Evolutionary conservation across 2,113 vertebrate species (phyloP).

Genomic region (Zapornia atra): DNA sequence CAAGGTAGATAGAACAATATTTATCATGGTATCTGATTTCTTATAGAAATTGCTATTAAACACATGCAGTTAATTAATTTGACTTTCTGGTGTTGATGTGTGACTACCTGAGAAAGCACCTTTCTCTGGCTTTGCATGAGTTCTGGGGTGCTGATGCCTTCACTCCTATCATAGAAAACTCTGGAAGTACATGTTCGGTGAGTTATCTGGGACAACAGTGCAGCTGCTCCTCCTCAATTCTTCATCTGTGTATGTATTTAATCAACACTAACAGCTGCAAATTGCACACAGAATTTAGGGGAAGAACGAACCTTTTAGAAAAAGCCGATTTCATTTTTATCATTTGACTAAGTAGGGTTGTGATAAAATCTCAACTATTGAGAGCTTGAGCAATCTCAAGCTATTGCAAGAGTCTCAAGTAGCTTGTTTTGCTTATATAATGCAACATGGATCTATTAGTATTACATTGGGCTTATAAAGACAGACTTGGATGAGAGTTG

Average conservation of each 20-base stretch:
- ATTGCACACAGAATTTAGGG: neutral
- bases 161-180: neutral
- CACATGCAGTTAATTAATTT: neutral
- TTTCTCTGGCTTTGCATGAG: neutral
- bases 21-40: too few species aligned
- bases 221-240: constrained; percentile 31
- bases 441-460: neutral
- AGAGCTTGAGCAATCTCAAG: too few species aligned
- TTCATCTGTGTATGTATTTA: neutral
- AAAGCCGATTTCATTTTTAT: neutral
- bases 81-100: neutral
- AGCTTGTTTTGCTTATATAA: neutral
- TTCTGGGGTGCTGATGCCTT: neutral
- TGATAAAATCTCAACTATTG: neutral
- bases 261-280: constrained; percentile 17
- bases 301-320: neutral
- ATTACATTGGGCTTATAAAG: neutral
- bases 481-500: neutral
- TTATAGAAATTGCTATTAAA: neutral
- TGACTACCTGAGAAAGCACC: neutral
- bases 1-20: neutral
- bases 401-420: neutral
- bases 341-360: neutral
- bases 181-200: neutral
- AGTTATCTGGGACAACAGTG: neutral